Evolutionary conservation across 2,797 vertebrate species (phyloP).

Genomic region (Myiotriccus ornatus): DNA sequence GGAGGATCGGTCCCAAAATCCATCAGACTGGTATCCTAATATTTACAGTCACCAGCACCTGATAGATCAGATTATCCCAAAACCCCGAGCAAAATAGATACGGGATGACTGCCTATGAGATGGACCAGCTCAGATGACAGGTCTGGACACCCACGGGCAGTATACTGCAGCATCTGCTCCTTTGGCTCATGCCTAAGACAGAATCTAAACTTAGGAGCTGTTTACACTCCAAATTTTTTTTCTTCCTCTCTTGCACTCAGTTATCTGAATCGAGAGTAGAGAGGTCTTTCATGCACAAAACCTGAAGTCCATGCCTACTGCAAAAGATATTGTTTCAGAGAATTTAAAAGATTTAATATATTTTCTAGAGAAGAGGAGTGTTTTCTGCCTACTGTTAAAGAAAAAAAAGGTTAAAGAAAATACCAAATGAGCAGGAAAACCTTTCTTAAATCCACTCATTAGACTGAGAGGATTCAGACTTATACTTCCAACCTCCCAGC

Average conservation of each 20-base stretch:
- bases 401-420: neutral
- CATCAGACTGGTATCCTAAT: neutral
- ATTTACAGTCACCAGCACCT: neutral
- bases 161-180: neutral
- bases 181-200: neutral
- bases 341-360: neutral
- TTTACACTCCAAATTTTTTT: neutral
- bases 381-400: neutral
- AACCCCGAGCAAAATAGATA: neutral
- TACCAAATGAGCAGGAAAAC: neutral
- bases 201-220: neutral
- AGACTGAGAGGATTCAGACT: neutral
- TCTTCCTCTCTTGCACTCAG: neutral
- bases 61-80: neutral
- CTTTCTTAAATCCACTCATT: neutral
- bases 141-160: neutral
- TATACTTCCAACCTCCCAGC: neutral
- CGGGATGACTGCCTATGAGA: rapidly evolving
- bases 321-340: neutral
- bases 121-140: neutral
- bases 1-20: neutral
- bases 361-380: neutral
- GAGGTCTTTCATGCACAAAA: neutral
- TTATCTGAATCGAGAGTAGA: neutral
- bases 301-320: neutral